Evolutionary conservation across 1,140 invertebrate genomes (phyloP), one percentile per base, ranked within the genome.

Genomic region (Andrena cerasifolii): DNA sequence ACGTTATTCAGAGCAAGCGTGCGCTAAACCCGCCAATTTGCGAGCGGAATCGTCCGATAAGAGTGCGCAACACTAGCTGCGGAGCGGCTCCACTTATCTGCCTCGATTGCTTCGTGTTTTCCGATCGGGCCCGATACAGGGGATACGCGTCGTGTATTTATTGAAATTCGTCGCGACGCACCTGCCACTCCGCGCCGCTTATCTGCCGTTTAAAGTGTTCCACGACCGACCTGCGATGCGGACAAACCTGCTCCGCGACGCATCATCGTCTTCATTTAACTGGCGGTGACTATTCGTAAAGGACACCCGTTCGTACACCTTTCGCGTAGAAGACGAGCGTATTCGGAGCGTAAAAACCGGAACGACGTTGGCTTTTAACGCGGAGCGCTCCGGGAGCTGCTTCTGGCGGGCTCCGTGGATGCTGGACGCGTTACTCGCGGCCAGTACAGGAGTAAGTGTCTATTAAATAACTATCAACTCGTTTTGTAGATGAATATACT

Each of bases 21-120:
- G 73, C 58, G 63, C 63, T 76, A 76, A 76, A 76, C 53, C 49
- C 31, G 65, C 26, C 53, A 68, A 68, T 76, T 76, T 76, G 73
- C 73, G 65, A 76, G 73, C 53, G 43, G 49, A 68, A 68, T 76
- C 73, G 53, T 0, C 43, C 8, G 53, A 47, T 58, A 67, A 76
- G 58, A 53, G 58, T 16, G 63, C 68, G 68, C 49, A 21, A 58
- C 6, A 4, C 10, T 53, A 21, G 51, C 51, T 18, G 0, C 18
- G 14, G 33, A 26, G 56, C 26, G 61, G 40, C 8, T 0, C 21
- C 24, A 24, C 51, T 75, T 76, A 68, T 68, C 65, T 28, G 14
- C 28, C 45, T 49, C 73, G 73, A 76, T 76, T 68, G 54, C 16
- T 43, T 2, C 65, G 73, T 76, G 73, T 76, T 76, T 76, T 76